Percentiles rank a stretch among this genome's conserved stretches.
phyloP scores from a whole-genome alignment of 2,113 vertebrate genomes.

The Bettongia penicillata region DNA sequence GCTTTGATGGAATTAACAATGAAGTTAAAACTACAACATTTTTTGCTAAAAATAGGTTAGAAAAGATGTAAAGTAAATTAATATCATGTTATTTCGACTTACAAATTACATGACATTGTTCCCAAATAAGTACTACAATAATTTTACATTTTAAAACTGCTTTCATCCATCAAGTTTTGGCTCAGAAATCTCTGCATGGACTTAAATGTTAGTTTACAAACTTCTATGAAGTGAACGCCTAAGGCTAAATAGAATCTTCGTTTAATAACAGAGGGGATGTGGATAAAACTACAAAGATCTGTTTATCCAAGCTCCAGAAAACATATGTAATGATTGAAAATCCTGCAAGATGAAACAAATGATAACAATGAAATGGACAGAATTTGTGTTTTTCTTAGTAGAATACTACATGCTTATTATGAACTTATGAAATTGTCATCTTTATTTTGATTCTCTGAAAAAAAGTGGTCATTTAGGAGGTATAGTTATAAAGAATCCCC shows the following conservation, averaged over 20 bases:
- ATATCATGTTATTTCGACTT: neutral
- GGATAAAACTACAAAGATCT: neutral
- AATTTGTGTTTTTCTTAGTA: neutral
- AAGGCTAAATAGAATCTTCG: slow-evolving; percentile 4
- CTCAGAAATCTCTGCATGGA: slow-evolving; percentile 13
- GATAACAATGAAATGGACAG: neutral
- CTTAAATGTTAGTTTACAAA: slow-evolving; percentile 54
- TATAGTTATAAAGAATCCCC: neutral
- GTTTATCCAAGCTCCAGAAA: neutral
- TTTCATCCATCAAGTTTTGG: slow-evolving; percentile 40
- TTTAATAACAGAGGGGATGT: neutral
- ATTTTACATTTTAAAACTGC: slow-evolving; percentile 48
- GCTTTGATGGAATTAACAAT: neutral
- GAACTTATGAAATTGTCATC: neutral
- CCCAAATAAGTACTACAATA: slow-evolving; percentile 35
- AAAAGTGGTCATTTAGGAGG: accelerated
- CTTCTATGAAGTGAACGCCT: slow-evolving; percentile 51
- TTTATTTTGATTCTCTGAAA: neutral
- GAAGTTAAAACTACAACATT: neutral
- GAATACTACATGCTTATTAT: neutral
- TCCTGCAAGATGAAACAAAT: neutral
- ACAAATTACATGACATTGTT: slow-evolving; percentile 31
- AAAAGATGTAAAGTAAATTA: neutral
- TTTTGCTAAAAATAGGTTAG: neutral
- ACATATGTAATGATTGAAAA: neutral